Percentiles rank a stretch among this genome's conserved stretches.
Conservation (phyloP, 2,113 vertebrate genomes). For the Tragelaphus imberbis region DNA sequence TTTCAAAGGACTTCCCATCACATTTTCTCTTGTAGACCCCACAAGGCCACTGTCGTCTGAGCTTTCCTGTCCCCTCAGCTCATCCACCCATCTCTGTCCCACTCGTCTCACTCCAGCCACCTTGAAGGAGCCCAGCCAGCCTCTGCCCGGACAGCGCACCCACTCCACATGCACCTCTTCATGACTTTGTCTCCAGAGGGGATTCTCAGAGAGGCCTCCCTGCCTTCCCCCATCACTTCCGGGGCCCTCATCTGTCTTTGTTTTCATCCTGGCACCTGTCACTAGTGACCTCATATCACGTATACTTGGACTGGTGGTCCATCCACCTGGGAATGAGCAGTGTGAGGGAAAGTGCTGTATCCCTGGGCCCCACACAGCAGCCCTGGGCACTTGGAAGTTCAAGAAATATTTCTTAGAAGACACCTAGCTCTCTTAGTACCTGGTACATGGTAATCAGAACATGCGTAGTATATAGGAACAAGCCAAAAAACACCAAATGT, state of each 20-base stretch:
- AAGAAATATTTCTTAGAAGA: background rate
- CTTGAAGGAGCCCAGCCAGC: background rate
- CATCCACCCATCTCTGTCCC: background rate
- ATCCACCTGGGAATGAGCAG: background rate
- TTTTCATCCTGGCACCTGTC: background rate
- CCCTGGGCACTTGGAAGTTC: background rate
- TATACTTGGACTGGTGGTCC: background rate
- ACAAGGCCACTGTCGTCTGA: background rate
- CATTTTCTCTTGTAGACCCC: background rate
- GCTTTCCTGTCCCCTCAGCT: background rate
- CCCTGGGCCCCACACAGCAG: background rate
- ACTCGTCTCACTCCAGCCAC: background rate
- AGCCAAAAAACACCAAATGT: background rate
- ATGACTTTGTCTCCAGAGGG: background rate
- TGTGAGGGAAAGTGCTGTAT: background rate
- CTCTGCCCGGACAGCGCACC: background rate
- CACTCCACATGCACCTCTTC: accelerated
- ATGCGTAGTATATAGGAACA: background rate
- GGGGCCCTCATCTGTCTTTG: background rate
- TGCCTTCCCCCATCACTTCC: background rate
- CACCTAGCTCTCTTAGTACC: background rate
- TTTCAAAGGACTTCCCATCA: background rate
- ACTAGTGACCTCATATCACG: background rate
- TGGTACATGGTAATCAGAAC: background rate
- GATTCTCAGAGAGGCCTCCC: background rate